phyloP scores from a whole-genome alignment of 2,888 invertebrate species.

The Notodonta ziczac region DNA sequence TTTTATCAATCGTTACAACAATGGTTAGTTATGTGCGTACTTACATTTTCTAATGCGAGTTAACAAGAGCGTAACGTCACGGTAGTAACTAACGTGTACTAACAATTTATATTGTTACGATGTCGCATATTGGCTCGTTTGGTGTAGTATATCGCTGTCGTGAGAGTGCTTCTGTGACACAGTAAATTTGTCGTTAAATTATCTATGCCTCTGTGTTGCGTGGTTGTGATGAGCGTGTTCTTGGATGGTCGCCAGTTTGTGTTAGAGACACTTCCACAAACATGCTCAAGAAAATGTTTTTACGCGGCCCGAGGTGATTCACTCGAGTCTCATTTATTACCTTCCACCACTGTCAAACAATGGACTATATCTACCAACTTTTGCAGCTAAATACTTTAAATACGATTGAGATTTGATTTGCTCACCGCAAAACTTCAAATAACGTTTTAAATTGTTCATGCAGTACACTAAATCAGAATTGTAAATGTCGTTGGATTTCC shows the following conservation, averaged over 20 bases:
- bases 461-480: constrained; percentile 71
- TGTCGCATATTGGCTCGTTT: constrained; percentile 39
- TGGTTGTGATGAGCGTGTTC: constrained; percentile 65
- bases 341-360: constrained; percentile 51
- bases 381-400: constrained; percentile 22
- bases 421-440: constrained; percentile 43
- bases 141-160: constrained; percentile 47
- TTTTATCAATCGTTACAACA: constrained; percentile 8
- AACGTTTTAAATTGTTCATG: constrained; percentile 66
- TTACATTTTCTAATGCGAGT: constrained; percentile 22
- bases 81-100: constrained; percentile 9
- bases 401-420: constrained; percentile 34
- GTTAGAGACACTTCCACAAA: constrained; percentile 57
- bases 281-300: constrained; percentile 58
- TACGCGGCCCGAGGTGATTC: constrained; percentile 51
- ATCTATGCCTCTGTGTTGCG: constrained; percentile 60
- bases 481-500: constrained; percentile 74
- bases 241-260: constrained; percentile 65
- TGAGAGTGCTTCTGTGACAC: constrained; percentile 53
- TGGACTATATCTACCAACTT: constrained; percentile 42
- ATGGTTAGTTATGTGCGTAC: too few relatives aligned
- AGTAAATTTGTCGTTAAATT: constrained; percentile 69
- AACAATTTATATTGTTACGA: constrained; percentile 21
- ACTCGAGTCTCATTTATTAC: constrained; percentile 45
- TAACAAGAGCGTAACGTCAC: constrained; percentile 16